Percentiles rank a stretch among this genome's conserved stretches.
Conservation (phyloP, 2,113 vertebrate species). For the Chascanopsetta lugubris region DNA sequence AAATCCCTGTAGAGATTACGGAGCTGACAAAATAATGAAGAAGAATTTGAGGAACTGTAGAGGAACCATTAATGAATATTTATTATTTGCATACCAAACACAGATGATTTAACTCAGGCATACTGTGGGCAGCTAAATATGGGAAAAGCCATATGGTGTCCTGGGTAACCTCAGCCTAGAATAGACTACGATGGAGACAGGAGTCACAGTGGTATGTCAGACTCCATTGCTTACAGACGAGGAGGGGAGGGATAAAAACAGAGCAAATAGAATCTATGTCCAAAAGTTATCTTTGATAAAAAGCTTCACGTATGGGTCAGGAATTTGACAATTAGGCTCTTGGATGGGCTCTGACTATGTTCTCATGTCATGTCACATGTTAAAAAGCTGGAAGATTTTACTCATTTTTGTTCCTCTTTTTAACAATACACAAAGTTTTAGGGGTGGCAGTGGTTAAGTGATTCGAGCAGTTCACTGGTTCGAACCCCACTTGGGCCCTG, state of each 20-base stretch:
- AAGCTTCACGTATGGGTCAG: conserved; percentile 32
- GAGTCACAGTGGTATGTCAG: conserved; percentile 60
- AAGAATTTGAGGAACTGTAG: conserved; percentile 69
- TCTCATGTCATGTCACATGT: conserved; percentile 54
- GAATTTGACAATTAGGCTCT: conserved; percentile 31
- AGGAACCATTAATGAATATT: conserved; percentile 80
- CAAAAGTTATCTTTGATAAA: conserved; percentile 47
- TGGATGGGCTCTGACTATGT: conserved; percentile 31
- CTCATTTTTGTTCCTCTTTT: conserved; percentile 40
- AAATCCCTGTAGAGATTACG: conserved; percentile 70
- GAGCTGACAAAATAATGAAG: conserved; percentile 74
- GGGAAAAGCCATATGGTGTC: conserved; percentile 68
- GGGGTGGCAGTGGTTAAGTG: too few relatives aligned
- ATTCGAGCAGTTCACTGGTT: too few relatives aligned
- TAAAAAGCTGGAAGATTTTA: conserved; percentile 30
- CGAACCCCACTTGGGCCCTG: too few relatives aligned
- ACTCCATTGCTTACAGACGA: conserved; percentile 60
- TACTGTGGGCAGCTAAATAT: conserved; percentile 75
- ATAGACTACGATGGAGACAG: conserved; percentile 69
- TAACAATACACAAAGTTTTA: too few relatives aligned
- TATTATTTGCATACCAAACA: conserved; percentile 79
- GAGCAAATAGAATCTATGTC: conserved; percentile 40
- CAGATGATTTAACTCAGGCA: conserved; percentile 75
- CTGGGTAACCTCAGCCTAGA: conserved; percentile 74
- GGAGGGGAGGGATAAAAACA: conserved; percentile 53